Percentiles rank a stretch among this genome's conserved stretches.
Evolutionary conservation across 2,113 vertebrate species (phyloP).

Genomic region (Formicarius rufipectus): DNA sequence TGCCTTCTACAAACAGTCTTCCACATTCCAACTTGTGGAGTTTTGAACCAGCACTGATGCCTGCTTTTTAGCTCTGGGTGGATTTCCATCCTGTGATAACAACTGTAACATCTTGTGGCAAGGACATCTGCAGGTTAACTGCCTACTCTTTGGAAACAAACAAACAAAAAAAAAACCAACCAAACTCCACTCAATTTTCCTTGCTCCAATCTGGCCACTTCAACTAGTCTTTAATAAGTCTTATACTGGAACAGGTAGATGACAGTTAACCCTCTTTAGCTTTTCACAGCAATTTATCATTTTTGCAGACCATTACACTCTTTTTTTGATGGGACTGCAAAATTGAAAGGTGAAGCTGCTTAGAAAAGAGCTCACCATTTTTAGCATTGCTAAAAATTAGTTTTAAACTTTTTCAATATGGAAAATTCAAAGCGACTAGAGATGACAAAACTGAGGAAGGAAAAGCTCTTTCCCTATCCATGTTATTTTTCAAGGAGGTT

Average conservation of each 20-base stretch:
- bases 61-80: background rate
- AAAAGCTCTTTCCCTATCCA: background rate
- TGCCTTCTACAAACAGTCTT: background rate
- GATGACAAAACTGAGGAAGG: background rate
- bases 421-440: background rate
- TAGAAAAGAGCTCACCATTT: background rate
- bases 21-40: background rate
- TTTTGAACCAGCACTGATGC: background rate
- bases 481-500: background rate
- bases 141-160: background rate
- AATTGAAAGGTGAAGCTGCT: background rate
- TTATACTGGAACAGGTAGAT: background rate
- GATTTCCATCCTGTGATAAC: background rate
- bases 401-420: background rate
- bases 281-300: background rate
- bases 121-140: background rate
- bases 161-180: accelerated
- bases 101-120: background rate
- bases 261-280: background rate
- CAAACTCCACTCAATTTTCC: background rate
- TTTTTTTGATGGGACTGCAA: background rate
- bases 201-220: background rate
- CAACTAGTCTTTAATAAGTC: background rate
- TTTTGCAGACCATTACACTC: background rate
- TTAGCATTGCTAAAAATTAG: background rate